Conservation (phyloP, 2,888 invertebrate species). For the Dinocampus coccinellae region DNA sequence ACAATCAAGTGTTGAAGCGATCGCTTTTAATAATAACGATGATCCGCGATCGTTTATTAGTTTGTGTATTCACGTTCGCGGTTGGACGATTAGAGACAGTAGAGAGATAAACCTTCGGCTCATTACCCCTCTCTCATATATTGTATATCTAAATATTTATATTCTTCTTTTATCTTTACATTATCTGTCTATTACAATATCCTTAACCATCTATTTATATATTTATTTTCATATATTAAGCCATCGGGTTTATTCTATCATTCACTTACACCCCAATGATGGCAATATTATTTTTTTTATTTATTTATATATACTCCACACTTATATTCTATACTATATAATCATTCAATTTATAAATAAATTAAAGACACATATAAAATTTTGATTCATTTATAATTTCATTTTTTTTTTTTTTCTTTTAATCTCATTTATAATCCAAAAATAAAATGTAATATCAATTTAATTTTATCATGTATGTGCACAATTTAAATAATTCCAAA, state of each 20-base stretch:
- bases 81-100: constrained; percentile 20
- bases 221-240: neutral
- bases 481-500: too few relatives aligned
- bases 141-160: neutral
- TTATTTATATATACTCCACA: neutral
- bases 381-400: too few relatives aligned
- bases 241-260: constrained; percentile 7
- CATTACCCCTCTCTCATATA: constrained; percentile 8
- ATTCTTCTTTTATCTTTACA: constrained; percentile 8
- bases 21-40: constrained; percentile 57
- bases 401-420: too few relatives aligned
- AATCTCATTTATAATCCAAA: too few relatives aligned
- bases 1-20: constrained; percentile 62
- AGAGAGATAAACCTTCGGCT: neutral
- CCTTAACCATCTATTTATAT: constrained; percentile 19
- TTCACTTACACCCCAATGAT: constrained; percentile 27
- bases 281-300: neutral
- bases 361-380: too few relatives aligned
- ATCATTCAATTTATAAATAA: too few relatives aligned
- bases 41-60: constrained; percentile 27
- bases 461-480: too few relatives aligned
- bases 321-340: too few relatives aligned
- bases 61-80: constrained; percentile 17
- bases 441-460: too few relatives aligned
- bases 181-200: constrained; percentile 23